A percentile compares a stretch with the other conserved stretches of the same genome.
phyloP scores from a whole-genome alignment of 2,888 invertebrate genomes.

The Microchrysa polita region DNA sequence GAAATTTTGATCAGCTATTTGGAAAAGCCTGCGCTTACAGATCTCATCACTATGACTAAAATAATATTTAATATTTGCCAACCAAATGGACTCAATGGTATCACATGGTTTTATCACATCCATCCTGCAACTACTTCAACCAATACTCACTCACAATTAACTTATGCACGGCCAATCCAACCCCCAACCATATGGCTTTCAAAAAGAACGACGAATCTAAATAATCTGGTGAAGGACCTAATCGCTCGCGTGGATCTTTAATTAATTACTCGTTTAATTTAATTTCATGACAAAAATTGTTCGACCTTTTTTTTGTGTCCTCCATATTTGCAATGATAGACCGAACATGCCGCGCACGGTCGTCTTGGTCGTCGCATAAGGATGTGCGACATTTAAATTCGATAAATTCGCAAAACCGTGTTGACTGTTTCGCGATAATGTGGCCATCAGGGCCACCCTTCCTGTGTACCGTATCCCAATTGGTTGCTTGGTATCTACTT shows the following conservation, averaged over 20 bases:
- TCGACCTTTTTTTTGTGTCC: slow-evolving; percentile 17
- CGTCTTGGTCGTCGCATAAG: slow-evolving; percentile 5
- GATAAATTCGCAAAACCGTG: not conserved
- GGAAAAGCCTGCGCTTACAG: too few relatives aligned
- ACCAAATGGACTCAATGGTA: too few relatives aligned
- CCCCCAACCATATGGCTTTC: too few relatives aligned
- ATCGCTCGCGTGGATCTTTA: slow-evolving; percentile 52
- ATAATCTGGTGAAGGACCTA: slow-evolving; percentile 18
- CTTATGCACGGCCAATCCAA: too few relatives aligned
- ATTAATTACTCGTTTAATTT: slow-evolving; percentile 52
- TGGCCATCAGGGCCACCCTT: not conserved
- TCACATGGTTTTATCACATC: too few relatives aligned
- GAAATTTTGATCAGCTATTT: too few relatives aligned
- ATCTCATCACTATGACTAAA: too few relatives aligned
- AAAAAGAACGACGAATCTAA: too few relatives aligned
- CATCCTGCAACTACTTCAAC: too few relatives aligned
- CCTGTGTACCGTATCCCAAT: not conserved
- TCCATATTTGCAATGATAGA: slow-evolving; percentile 27
- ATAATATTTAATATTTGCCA: too few relatives aligned
- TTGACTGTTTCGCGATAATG: not conserved
- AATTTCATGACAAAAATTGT: slow-evolving; percentile 49
- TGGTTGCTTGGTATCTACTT: not conserved
- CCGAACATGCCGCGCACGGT: slow-evolving; percentile 6
- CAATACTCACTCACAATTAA: too few relatives aligned
- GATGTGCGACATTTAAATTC: slow-evolving; percentile 2